These are phyloP conservation scores for Polydrusus pterygomalis DNA, from an alignment of 2,888 invertebrate genomes.

Conservation along the genomic window DNA sequence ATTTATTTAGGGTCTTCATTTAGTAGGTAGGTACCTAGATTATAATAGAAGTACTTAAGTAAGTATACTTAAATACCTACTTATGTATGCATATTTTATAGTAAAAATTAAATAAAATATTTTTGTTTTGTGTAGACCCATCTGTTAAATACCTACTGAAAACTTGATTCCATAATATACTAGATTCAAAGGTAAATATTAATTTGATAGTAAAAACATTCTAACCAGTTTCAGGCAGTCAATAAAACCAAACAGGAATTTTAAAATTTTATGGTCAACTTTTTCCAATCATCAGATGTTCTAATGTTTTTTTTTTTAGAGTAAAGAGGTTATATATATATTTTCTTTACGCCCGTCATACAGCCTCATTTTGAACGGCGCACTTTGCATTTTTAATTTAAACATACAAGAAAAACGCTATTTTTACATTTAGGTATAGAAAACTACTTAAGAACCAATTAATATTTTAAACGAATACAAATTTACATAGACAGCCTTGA, in stretches of 20 bases:
- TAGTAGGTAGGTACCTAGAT: too few relatives aligned
- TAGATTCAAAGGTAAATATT: background rate
- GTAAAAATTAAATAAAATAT: too few relatives aligned
- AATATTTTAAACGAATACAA: conserved; percentile 42
- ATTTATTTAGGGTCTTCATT: too few relatives aligned
- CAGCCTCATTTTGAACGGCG: background rate
- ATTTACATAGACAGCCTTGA: conserved; percentile 49
- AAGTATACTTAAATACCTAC: too few relatives aligned
- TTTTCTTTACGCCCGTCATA: too few relatives aligned
- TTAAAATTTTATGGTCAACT: background rate
- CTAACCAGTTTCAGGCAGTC: conserved; percentile 22
- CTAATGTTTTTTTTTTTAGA: background rate
- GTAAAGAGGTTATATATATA: too few relatives aligned
- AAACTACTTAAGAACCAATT: background rate
- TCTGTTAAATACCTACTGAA: background rate
- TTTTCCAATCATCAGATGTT: background rate
- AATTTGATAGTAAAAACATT: conserved; percentile 26
- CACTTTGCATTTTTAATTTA: background rate
- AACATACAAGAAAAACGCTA: background rate
- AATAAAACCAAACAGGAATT: conserved; percentile 19
- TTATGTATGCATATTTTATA: too few relatives aligned
- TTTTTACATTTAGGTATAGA: conserved; percentile 4
- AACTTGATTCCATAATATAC: background rate
- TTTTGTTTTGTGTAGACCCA: background rate
- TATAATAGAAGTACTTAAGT: too few relatives aligned